Evolutionary conservation across 2,797 vertebrate species (phyloP), one percentile per base, ranked within the genome.

Genomic region (Micropoecilia bifurca): DNA sequence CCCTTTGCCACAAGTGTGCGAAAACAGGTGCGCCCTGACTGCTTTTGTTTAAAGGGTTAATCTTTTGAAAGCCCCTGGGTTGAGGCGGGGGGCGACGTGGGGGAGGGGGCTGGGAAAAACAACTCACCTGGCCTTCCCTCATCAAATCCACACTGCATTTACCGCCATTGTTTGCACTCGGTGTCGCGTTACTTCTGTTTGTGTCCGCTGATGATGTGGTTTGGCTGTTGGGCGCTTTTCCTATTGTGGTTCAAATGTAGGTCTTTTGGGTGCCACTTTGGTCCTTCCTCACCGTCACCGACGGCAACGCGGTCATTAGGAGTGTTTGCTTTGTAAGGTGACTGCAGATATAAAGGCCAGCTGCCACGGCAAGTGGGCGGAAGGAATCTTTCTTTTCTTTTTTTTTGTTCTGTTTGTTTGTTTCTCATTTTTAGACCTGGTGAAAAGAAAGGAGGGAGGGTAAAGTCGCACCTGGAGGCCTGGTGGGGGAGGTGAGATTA

Each of bases 241-340:
- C 77, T 73, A 80, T 93, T 90, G 89, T 80, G 82, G 77, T 47
- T 80, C 86, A 79, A 89, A 81, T 47, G 53, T 85, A 78, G 30
- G 86, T 86, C 79, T 85, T 91, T 87, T 85, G 83, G 79, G 85
- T 75, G 90, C 75, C 81, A 82, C 85, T 89, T 82, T 83, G 81
- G 80, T 75, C 73, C 87, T 85, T 79, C 77, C 68, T 72, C 83
- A 80, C 83, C 77, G 75, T 87, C 83, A 75, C 91, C 90, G 79
- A 92, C 22, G 48, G 55, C 77, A 33, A 79, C 3, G 18, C 48
- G 55, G 83, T 84, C 85, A 82, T 85, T 80, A 63, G 73, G 78
- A 82, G 90, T 63, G 0, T 30, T 33, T 77, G 86, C 89, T 94
- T 95, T 91, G 91, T 92, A 83, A 79, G 84, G 84, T 47, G 88